A percentile compares a stretch with the other conserved stretches of the same genome.
phyloP scores from a whole-genome alignment of 2,888 invertebrate species.

The Podotricha telesiphe region DNA sequence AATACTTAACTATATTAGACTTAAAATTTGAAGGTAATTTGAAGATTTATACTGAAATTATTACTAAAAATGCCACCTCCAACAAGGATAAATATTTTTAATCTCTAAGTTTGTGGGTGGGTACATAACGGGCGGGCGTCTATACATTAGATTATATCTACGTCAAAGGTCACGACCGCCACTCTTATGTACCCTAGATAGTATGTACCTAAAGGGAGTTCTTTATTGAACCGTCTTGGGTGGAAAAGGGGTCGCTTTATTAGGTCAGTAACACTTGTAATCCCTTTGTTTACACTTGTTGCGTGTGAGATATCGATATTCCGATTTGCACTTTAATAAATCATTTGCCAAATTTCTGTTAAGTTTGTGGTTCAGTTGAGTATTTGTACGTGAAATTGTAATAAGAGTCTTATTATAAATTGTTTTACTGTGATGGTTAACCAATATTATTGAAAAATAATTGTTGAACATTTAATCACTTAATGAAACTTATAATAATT shows the following conservation, averaged over 20 bases:
- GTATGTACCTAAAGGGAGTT: constrained; percentile 77
- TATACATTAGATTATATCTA: constrained; percentile 61
- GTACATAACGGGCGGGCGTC: constrained; percentile 43
- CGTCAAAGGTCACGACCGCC: constrained; percentile 78
- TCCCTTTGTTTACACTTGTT: constrained; percentile 71
- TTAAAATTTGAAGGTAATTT: background rate
- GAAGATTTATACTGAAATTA: background rate
- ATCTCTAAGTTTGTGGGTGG: constrained; percentile 58
- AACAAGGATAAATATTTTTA: constrained; percentile 56
- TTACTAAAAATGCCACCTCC: constrained; percentile 37
- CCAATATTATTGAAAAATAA: background rate
- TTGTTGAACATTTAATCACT: background rate
- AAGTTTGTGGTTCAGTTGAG: background rate
- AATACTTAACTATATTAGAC: background rate
- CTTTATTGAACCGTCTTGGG: constrained; percentile 80
- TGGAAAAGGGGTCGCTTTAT: constrained; percentile 79
- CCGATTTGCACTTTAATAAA: constrained; percentile 30
- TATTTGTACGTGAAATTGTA: background rate
- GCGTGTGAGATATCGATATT: constrained; percentile 48
- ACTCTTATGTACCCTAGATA: constrained; percentile 71
- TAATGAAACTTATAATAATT: background rate
- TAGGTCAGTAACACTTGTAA: constrained; percentile 81
- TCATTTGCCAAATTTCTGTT: constrained; percentile 25
- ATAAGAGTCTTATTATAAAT: background rate
- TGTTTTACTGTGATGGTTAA: background rate